A percentile compares a stretch with the other conserved stretches of the same genome.
Conservation (phyloP, 2,888 invertebrate species). For the Pogonocherus hispidulus region DNA sequence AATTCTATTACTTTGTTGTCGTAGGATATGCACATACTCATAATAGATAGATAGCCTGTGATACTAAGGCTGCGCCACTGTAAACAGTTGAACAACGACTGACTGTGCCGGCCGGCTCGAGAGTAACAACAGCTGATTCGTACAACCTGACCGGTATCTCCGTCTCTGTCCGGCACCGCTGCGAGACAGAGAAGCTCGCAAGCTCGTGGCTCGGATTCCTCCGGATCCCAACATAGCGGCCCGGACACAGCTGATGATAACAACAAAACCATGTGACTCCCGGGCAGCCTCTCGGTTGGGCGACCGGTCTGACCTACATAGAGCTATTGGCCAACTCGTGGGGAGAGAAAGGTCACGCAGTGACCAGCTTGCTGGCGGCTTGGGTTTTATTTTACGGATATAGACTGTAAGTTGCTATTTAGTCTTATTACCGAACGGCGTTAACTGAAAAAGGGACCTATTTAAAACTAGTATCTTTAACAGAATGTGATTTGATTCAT, state of each 20-base stretch:
- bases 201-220: slow-evolving; percentile 43
- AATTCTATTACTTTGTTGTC: slow-evolving; percentile 59
- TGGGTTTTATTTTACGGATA: slow-evolving; percentile 26
- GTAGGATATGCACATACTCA: slow-evolving; percentile 67
- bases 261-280: slow-evolving; percentile 78
- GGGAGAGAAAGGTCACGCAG: slow-evolving; percentile 65
- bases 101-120: slow-evolving; percentile 64
- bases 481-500: no score
- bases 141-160: slow-evolving; percentile 33
- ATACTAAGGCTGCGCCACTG: slow-evolving; percentile 52
- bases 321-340: slow-evolving; percentile 67
- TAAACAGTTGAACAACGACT: slow-evolving; percentile 65
- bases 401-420: neutral
- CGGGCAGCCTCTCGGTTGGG: slow-evolving; percentile 68
- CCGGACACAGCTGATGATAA: slow-evolving; percentile 77
- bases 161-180: slow-evolving; percentile 25
- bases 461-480: no score
- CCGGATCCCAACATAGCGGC: slow-evolving; percentile 60
- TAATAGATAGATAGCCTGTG: slow-evolving; percentile 47
- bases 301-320: slow-evolving; percentile 72
- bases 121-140: slow-evolving; percentile 66
- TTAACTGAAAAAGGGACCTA: neutral
- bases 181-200: slow-evolving; percentile 35
- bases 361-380: slow-evolving; percentile 25
- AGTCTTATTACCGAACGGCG: neutral